Base-by-base conservation (phyloP, 2,113 vertebrate species). In the Antigone vipio region DNA sequence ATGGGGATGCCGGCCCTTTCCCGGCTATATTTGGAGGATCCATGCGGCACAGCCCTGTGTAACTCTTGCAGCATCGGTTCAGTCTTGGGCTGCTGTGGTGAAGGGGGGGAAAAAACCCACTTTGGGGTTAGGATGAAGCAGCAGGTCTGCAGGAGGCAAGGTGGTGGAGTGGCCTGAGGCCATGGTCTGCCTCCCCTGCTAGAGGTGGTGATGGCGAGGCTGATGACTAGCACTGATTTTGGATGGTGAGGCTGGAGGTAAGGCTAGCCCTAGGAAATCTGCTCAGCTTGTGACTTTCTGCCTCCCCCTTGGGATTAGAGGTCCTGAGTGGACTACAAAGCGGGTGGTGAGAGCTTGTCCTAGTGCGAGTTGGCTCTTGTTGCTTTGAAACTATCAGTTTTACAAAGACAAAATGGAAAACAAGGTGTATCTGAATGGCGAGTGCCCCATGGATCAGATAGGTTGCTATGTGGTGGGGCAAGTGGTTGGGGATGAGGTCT, bases 31-130 rank as follows among this genome's bases (percentile, higher is more conserved):
- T 50, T 47, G 66, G 47, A 63, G n/a, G n/a, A 68, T 66, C n/a
- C 0, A 1, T 56, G 34, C 3, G 6, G 59, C 55, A 59, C 19
- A 76, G 29, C 56, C 8, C 20, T 15, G 6, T 27, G 4, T 11
- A 74, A 75, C 38, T 79, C 83, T 16, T 60, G 17, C 19, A 12
- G 40, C 27, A 15, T 79, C 8, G 0, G 9, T 7, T 62, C 35
- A n/a, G 53, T 47, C 7, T 71, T 20, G 12, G 20, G 15, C 53
- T 92, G 59, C 16, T 49, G 42, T 17, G 56, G 18, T 23, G 21
- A 12, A 12, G 55, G 2, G 20, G 9, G 5, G 1, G 4, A 23
- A 47, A 19, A 56, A 16, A 29, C 3, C 3, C 5, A 4, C 17
- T 34, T 45, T 4, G 32, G 47, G 32, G 2, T 40, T 53, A 15